phyloP scores from a whole-genome alignment of 2,797 vertebrate species.

The Melanotaenia trifasciata region DNA sequence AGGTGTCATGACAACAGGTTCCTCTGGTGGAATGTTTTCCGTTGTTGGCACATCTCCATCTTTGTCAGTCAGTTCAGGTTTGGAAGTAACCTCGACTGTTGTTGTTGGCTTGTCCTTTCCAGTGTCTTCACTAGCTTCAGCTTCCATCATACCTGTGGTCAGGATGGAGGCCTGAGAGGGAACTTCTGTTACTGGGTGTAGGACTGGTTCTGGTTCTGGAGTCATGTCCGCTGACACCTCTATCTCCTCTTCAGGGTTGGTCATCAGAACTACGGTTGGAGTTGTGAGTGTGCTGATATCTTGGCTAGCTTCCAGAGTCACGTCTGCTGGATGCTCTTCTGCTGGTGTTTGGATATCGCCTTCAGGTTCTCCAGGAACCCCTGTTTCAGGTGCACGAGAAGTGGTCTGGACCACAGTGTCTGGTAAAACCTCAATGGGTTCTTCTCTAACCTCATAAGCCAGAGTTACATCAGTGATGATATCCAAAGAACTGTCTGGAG shows the following conservation, averaged over 20 bases:
- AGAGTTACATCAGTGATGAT: neutral
- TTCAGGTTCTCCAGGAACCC: constrained; percentile 18
- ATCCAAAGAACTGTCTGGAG: constrained; percentile 19
- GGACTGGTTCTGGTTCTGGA: constrained; percentile 24
- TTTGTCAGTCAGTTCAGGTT: constrained; percentile 18
- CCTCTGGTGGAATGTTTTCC: neutral
- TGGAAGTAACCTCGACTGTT: neutral
- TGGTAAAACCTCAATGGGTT: constrained; percentile 4
- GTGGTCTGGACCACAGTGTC: neutral
- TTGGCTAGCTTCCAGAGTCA: neutral
- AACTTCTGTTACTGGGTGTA: neutral
- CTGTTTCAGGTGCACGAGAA: neutral
- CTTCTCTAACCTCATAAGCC: constrained; percentile 1
- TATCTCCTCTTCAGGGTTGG: constrained; percentile 18
- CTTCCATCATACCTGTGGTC: neutral
- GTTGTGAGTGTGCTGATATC: constrained; percentile 1
- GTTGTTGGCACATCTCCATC: neutral
- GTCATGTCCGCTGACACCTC: constrained; percentile 11
- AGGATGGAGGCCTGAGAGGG: constrained; percentile 5
- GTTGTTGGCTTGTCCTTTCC: neutral
- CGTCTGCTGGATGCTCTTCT: constrained; percentile 14
- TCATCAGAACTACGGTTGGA: constrained; percentile 26
- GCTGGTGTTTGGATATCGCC: neutral
- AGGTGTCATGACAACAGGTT: neutral
- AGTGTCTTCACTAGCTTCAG: constrained; percentile 3